Percentiles rank a stretch among this genome's conserved stretches.
These are phyloP conservation scores for Brachystomella parvula DNA, from an alignment of 1,140 invertebrate species.

Conservation along the genomic window DNA sequence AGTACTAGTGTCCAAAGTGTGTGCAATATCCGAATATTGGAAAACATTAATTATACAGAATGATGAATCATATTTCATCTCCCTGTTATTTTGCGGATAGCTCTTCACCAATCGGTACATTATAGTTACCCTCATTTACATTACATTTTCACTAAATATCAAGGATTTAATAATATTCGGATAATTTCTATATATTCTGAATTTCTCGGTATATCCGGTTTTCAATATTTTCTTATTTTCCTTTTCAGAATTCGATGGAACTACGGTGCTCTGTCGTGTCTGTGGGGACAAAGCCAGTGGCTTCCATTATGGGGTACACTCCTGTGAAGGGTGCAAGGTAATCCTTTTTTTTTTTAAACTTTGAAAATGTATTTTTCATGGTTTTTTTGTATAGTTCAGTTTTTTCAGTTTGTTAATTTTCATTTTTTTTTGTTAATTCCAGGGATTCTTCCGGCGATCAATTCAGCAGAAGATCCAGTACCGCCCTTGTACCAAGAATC, in stretches of 20 bases:
- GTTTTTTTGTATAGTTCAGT: neutral
- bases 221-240: too few species aligned
- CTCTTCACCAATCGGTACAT: neutral
- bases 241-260: slow-evolving; percentile 95
- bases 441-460: slow-evolving; percentile 64
- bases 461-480: slow-evolving; percentile 98
- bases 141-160: too few species aligned
- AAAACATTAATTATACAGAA: too few species aligned
- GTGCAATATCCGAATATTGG: too few species aligned
- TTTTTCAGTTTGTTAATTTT: neutral
- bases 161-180: too few species aligned
- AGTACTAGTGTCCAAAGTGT: too few species aligned
- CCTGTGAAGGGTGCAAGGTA: slow-evolving; percentile 99
- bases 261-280: slow-evolving; percentile 94
- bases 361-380: neutral
- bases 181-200: too few species aligned
- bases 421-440: slow-evolving; percentile 32
- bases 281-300: slow-evolving; percentile 98
- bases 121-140: too few species aligned
- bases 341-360: slow-evolving; percentile 36
- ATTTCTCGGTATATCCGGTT: too few species aligned
- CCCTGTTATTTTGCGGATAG: neutral
- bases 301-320: slow-evolving; percentile 98
- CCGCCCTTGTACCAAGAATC: slow-evolving; percentile 92
- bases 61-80: too few species aligned